phyloP scores from a whole-genome alignment of 2,888 invertebrate genomes.

The Cabera pusaria region DNA sequence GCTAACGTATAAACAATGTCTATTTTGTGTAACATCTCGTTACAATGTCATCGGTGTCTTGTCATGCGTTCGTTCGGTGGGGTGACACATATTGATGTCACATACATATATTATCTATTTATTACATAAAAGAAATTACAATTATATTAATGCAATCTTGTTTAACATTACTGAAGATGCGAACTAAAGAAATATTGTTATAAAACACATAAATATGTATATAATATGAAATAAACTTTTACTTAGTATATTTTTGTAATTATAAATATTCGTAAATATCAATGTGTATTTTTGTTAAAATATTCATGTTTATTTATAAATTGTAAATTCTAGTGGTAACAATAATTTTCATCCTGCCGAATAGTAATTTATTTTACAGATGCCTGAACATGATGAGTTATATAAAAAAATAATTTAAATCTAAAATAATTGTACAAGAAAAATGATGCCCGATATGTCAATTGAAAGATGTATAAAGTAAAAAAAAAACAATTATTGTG shows the following conservation, averaged over 20 bases:
- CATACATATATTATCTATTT: neutral
- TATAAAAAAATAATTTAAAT: conserved; percentile 19
- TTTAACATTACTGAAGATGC: too few relatives aligned
- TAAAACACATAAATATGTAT: neutral
- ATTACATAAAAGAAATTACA: too few relatives aligned
- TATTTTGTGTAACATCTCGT: conserved; percentile 7
- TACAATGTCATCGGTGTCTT: conserved; percentile 15
- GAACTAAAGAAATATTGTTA: neutral
- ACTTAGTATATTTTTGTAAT: too few relatives aligned
- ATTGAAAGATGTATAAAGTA: conserved; percentile 77
- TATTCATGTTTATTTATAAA: too few relatives aligned
- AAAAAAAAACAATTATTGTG: conserved; percentile 55
- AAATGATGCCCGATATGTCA: conserved; percentile 78
- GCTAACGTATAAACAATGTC: conserved; percentile 9
- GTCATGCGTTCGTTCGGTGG: conserved; percentile 23
- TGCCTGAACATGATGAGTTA: conserved; percentile 37
- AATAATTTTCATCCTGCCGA: conserved; percentile 33
- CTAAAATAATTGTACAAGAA: conserved; percentile 72
- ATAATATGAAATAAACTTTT: too few relatives aligned
- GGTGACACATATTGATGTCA: conserved; percentile 15
- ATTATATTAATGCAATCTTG: too few relatives aligned
- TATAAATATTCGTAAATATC: too few relatives aligned
- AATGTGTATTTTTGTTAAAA: too few relatives aligned
- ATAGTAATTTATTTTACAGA: conserved; percentile 45
- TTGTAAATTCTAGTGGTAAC: too few relatives aligned